Evolutionary conservation across 1,140 invertebrate genomes (phyloP), one percentile per base, ranked within the genome.

Genomic region (Leptinotarsa undecemlineata): DNA sequence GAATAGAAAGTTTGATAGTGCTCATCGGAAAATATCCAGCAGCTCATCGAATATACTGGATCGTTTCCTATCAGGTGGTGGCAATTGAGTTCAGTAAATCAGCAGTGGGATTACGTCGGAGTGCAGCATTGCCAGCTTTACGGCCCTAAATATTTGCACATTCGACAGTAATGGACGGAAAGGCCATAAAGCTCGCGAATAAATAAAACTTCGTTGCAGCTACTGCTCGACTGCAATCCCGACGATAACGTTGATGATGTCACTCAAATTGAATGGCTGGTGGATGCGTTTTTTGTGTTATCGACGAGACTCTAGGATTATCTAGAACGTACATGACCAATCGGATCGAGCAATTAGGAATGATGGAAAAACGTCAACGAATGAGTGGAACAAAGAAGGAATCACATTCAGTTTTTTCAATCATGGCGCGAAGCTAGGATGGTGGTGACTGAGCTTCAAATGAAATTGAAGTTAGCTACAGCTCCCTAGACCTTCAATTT

Each of bases 261-360:
- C 51, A 57, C 15, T 57, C 51, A 57, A 57, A 57, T 57, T 57
- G 51, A 57, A 57, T 57, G 51, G 51, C 51, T n/a, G 51, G 51
- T 57, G n/a, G 51, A 57, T 17, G 51, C 51, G n/a, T 15, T 57
- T 57, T 57, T 57, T 57, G 51, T 57, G 51, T 57, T 57, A 17
- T 57, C 51, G 17, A 57, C n/a, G 17, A 57, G n/a, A 15, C 17
- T 57, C n/a, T 1, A 42, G 51, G 51, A 57, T 57, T 57, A 57
- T 57, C 51, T 19, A 19, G n/a, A 17, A 0, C 51, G n/a, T 17
- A 57, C 51, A 17, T 19, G n/a, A 57, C n/a, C 51, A 19, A 17
- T 57, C 6, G 51, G 51, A 57, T 57, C 15, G 51, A 57, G 51
- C 17, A 57, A 17, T 57, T 19, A 19, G 5, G 4, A 57, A n/a